These are phyloP conservation scores for Drosophila sordidula DNA, from an alignment of 2,888 invertebrate genomes.

Conservation along the genomic window DNA sequence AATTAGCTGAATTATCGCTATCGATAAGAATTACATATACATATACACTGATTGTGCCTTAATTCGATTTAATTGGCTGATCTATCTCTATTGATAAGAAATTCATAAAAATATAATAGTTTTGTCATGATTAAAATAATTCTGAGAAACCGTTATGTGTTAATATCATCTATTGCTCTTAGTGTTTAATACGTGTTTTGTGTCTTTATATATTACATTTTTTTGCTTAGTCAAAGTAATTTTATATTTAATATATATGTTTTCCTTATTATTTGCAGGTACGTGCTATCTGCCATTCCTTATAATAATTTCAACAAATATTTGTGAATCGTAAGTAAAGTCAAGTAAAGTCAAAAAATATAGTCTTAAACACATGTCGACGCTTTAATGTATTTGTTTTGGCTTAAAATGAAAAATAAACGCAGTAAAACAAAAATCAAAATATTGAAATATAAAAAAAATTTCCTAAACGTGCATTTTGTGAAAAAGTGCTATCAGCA, in stretches of 20 bases:
- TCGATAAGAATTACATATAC: background rate
- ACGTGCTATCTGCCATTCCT: slow-evolving; percentile 28
- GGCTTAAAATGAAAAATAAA: slow-evolving; percentile 20
- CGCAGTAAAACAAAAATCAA: slow-evolving; percentile 1
- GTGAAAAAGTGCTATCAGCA: slow-evolving; percentile 61
- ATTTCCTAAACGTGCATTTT: slow-evolving; percentile 69
- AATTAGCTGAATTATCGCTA: background rate
- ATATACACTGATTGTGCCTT: background rate
- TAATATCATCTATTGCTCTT: background rate
- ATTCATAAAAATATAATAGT: background rate
- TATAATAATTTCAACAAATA: background rate
- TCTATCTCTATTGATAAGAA: background rate
- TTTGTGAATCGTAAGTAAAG: slow-evolving; percentile 35
- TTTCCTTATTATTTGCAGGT: slow-evolving; percentile 34
- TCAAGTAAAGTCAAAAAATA: slow-evolving; percentile 13
- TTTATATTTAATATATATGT: background rate
- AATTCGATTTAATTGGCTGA: background rate
- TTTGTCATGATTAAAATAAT: no score
- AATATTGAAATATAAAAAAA: slow-evolving; percentile 31
- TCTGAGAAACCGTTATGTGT: no score
- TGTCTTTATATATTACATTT: background rate
- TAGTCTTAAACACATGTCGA: slow-evolving; percentile 20
- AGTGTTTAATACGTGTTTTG: background rate
- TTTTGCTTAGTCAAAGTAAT: background rate
- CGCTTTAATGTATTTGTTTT: slow-evolving; percentile 36